phyloP scores from a whole-genome alignment of 1,140 invertebrate species.

The Trichomalopsis sarcophagae region DNA sequence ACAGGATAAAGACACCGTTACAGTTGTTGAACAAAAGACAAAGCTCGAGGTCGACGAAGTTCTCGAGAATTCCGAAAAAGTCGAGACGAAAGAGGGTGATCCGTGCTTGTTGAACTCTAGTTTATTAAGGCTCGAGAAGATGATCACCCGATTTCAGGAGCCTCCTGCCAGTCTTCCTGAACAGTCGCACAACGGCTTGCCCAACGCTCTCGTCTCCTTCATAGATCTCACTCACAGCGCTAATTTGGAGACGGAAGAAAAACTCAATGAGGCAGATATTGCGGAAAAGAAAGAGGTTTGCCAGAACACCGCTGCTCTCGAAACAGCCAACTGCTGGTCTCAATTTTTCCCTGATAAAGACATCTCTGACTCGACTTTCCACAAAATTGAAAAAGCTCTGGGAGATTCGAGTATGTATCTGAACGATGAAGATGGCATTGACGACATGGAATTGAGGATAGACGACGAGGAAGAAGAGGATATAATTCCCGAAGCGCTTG shows the following conservation, averaged over 20 bases:
- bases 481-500: conserved; percentile 62
- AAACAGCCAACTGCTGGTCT: conserved; percentile 29
- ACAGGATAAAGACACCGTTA: conserved; percentile 67
- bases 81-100: conserved; percentile 68
- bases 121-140: conserved; percentile 67
- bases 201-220: conserved; percentile 36
- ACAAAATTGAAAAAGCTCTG: conserved; percentile 18
- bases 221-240: conserved; percentile 12
- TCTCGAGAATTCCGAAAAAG: conserved; percentile 71
- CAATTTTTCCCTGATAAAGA: conserved; percentile 33
- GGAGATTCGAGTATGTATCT: conserved; percentile 7
- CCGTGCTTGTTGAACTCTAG: conserved; percentile 70
- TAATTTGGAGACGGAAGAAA: conserved; percentile 13
- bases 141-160: conserved; percentile 69
- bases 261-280: background rate
- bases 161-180: conserved; percentile 43
- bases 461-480: conserved; percentile 56
- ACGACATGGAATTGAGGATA: conserved; percentile 42
- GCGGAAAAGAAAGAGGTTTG: background rate
- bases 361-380: background rate
- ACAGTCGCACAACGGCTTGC: background rate
- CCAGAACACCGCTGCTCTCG: conserved; percentile 22
- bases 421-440: conserved; percentile 34
- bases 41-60: conserved; percentile 71
- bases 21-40: conserved; percentile 70